Conservation (phyloP, 2,113 vertebrate species). For the Aleadryas rufinucha region DNA sequence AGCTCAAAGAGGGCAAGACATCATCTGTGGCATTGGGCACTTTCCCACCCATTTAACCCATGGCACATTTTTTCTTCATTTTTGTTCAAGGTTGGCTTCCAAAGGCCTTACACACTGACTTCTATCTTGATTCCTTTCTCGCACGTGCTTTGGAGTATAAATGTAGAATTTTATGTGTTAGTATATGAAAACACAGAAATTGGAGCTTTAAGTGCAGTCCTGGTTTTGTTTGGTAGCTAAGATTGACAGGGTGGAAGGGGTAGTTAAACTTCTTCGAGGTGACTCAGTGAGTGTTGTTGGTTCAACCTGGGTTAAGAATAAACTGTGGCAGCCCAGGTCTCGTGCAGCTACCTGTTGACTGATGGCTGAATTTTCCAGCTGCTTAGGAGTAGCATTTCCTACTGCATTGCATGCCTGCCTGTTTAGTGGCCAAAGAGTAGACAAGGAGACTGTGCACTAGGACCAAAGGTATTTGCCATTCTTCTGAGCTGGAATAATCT, state of each 20-base stretch:
- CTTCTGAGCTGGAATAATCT: background rate
- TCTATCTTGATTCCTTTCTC: background rate
- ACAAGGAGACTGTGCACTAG: background rate
- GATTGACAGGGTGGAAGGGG: background rate
- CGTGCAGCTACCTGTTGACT: background rate
- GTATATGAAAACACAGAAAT: background rate
- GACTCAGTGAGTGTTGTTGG: background rate
- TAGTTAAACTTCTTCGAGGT: background rate
- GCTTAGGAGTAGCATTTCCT: background rate
- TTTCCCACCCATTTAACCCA: background rate
- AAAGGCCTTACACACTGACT: background rate
- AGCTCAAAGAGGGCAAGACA: background rate
- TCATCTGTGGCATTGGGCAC: background rate
- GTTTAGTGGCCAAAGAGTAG: background rate
- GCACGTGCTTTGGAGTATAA: background rate
- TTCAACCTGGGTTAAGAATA: background rate
- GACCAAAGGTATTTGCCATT: background rate
- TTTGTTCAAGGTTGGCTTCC: background rate
- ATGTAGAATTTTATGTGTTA: background rate
- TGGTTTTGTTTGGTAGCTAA: background rate
- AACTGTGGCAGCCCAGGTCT: background rate
- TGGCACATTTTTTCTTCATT: background rate
- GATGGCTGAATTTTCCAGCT: background rate
- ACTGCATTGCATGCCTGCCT: background rate
- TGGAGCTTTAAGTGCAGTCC: background rate